A percentile compares a stretch with the other conserved stretches of the same genome.
These are phyloP conservation scores for Tachycineta bicolor DNA, from an alignment of 2,113 vertebrate genomes.

Conservation along the genomic window DNA sequence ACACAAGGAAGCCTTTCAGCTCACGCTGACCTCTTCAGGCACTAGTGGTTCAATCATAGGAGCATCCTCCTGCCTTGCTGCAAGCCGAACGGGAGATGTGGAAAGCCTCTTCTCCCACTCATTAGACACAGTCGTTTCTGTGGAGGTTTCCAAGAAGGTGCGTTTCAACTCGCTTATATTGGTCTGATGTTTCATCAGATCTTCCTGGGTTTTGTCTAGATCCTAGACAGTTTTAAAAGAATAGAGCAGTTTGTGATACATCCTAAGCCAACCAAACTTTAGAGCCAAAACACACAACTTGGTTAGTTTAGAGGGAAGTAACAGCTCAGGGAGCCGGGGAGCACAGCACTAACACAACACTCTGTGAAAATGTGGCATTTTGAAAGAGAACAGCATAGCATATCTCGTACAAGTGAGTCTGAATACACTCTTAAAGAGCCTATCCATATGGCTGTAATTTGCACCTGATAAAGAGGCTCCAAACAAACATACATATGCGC, in stretches of 20 bases:
- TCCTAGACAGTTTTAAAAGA: constrained; percentile 74
- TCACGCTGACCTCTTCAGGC: constrained; percentile 87
- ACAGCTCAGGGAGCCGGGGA: constrained; percentile 37
- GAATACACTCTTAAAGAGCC: constrained; percentile 33
- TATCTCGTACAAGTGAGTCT: constrained; percentile 49
- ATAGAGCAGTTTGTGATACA: constrained; percentile 34
- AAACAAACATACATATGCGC: constrained; percentile 61
- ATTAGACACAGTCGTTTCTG: constrained; percentile 74
- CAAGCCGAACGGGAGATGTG: constrained; percentile 83
- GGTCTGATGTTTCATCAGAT: constrained; percentile 89
- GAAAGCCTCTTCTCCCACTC: constrained; percentile 95
- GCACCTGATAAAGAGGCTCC: constrained; percentile 45
- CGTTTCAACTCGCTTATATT: constrained; percentile 95
- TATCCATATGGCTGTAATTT: background rate
- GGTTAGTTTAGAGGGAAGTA: constrained; percentile 65
- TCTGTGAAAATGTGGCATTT: constrained; percentile 78
- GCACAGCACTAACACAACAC: constrained; percentile 74
- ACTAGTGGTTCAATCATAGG: constrained; percentile 93
- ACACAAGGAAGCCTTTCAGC: constrained; percentile 23
- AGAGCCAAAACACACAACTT: constrained; percentile 40
- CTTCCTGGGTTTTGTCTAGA: constrained; percentile 83
- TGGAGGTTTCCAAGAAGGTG: constrained; percentile 89
- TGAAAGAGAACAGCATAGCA: constrained; percentile 59
- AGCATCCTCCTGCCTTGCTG: constrained; percentile 81
- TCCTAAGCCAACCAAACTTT: background rate